A percentile compares a stretch with the other conserved stretches of the same genome.
These are phyloP conservation scores for Drosophila miranda DNA, from an alignment of 1,140 invertebrate species.

Conservation along the genomic window DNA sequence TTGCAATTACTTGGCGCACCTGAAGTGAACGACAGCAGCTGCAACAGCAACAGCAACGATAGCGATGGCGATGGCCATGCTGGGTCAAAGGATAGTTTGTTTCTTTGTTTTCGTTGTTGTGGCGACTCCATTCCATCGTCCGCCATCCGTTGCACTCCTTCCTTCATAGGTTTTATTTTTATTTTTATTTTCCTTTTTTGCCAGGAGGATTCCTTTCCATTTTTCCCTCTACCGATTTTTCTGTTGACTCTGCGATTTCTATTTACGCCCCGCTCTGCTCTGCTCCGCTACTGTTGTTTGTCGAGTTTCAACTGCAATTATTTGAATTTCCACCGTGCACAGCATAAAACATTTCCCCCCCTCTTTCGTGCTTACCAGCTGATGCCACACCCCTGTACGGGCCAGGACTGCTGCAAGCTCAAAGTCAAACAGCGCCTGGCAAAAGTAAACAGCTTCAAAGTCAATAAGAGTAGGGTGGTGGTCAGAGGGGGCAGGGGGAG, in stretches of 20 bases:
- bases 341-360: constrained; percentile 65
- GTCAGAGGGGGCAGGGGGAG: background rate
- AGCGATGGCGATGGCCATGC: background rate
- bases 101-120: constrained; percentile 62
- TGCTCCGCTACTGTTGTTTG: constrained; percentile 55
- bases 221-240: constrained; percentile 36
- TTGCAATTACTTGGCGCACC: constrained; percentile 74
- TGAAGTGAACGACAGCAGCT: constrained; percentile 61
- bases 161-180: constrained; percentile 9
- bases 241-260: constrained; percentile 78
- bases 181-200: constrained; percentile 12
- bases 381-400: constrained; percentile 7
- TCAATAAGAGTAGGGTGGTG: constrained; percentile 28
- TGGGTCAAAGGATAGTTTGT: constrained; percentile 69
- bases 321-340: constrained; percentile 74
- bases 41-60: background rate
- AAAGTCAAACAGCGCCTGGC: constrained; percentile 53
- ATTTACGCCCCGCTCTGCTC: constrained; percentile 57
- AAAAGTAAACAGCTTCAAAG: constrained; percentile 58
- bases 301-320: constrained; percentile 80
- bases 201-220: background rate
- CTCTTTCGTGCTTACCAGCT: background rate
- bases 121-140: constrained; percentile 15
- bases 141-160: constrained; percentile 14
- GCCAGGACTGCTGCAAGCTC: constrained; percentile 43